Conservation (phyloP, 2,113 vertebrate genomes). For the Microtus ochrogaster region DNA sequence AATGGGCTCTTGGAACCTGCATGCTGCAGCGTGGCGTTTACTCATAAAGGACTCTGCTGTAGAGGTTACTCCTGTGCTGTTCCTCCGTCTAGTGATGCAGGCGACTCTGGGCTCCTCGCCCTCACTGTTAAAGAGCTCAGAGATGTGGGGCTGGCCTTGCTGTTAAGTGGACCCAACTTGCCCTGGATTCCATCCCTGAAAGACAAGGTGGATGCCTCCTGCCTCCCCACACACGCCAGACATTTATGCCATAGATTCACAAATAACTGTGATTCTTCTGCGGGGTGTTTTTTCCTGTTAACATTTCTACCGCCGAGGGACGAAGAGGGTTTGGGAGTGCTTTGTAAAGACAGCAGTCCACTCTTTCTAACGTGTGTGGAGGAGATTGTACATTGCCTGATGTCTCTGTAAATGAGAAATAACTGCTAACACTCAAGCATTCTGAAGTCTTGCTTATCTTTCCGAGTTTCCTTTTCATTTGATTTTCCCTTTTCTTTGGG, state of each 20-base stretch:
- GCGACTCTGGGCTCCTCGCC: neutral
- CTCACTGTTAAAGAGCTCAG: neutral
- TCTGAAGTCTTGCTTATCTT: conserved; percentile 87
- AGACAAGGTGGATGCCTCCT: neutral
- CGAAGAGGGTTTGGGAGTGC: conserved; percentile 80
- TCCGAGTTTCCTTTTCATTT: conserved; percentile 86
- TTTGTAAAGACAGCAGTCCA: conserved; percentile 65
- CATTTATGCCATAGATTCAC: conserved; percentile 82
- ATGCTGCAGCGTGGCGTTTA: conserved; percentile 4
- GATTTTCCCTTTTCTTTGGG: conserved; percentile 87
- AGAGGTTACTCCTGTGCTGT: neutral
- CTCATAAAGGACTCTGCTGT: conserved; percentile 3
- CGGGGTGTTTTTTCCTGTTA: conserved; percentile 67
- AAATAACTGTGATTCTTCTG: conserved; percentile 82
- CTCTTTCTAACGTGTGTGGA: conserved; percentile 86
- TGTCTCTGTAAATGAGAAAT: conserved; percentile 89
- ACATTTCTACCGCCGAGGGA: conserved; percentile 84
- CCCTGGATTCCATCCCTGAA: conserved; percentile 3
- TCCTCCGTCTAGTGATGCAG: neutral
- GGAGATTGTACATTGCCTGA: conserved; percentile 89
- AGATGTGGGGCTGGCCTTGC: neutral
- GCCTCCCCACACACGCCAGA: neutral
- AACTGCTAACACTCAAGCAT: conserved; percentile 87
- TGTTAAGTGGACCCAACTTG: neutral
- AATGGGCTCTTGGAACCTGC: conserved; percentile 67